Evolutionary conservation across 2,888 invertebrate genomes (phyloP).

Genomic region (Cyclophora punctaria): DNA sequence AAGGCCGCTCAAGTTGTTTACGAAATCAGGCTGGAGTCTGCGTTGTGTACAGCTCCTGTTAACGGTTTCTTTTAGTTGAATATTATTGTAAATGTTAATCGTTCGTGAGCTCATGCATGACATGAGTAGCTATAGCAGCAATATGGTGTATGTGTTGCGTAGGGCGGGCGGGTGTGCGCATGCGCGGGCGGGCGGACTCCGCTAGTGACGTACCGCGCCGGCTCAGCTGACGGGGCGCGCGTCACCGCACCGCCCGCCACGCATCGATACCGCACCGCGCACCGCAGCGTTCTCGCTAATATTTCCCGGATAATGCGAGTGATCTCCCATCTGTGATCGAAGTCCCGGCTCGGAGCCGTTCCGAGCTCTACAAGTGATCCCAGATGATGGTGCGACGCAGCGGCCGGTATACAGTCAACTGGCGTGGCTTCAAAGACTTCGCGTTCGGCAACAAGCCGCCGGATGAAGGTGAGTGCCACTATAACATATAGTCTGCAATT

Average conservation of each 20-base stretch:
- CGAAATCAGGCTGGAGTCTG: too few species aligned
- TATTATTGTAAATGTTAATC: constrained; percentile 9
- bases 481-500: constrained; percentile 16
- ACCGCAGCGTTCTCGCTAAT: constrained; percentile 29
- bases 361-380: constrained; percentile 17
- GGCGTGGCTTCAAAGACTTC: constrained; percentile 69
- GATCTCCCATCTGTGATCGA: constrained; percentile 31
- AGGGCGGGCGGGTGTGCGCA: constrained; percentile 50
- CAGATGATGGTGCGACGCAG: constrained; percentile 70
- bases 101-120: constrained; percentile 12
- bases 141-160: constrained; percentile 20
- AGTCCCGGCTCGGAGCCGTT: constrained; percentile 6
- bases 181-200: constrained; percentile 50
- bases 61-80: constrained; percentile 3
- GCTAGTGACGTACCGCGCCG: constrained; percentile 50
- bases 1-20: too few species aligned
- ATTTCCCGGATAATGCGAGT: constrained; percentile 33
- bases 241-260: constrained; percentile 48
- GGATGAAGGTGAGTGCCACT: constrained; percentile 57
- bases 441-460: constrained; percentile 64
- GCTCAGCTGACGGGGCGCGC: constrained; percentile 61
- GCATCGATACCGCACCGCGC: constrained; percentile 48
- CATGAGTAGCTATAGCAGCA: constrained; percentile 10
- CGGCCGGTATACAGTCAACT: constrained; percentile 70
- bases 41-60: too few species aligned